Conservation (phyloP, 1,140 invertebrate species). For the Pogonomyrmex californicus region DNA sequence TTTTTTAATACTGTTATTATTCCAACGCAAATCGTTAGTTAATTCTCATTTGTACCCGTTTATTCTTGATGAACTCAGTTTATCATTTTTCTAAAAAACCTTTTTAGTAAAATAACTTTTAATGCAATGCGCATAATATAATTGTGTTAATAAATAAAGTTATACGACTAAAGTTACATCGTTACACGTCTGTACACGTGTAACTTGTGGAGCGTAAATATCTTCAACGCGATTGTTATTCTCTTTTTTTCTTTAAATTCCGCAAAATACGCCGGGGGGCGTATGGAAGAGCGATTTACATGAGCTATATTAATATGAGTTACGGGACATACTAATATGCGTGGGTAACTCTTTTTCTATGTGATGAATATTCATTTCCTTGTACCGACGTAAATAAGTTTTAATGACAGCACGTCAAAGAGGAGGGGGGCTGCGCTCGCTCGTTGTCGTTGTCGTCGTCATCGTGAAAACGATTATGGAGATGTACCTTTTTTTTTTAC, state of each 20-base stretch:
- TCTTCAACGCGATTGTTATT: background rate
- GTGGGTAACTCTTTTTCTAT: constrained; percentile 14
- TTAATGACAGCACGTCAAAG: constrained; percentile 43
- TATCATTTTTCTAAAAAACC: constrained; percentile 4
- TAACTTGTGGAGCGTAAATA: constrained; percentile 39
- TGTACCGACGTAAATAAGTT: constrained; percentile 48
- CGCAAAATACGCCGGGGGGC: background rate
- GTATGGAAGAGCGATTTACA: constrained; percentile 42
- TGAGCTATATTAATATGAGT: constrained; percentile 30
- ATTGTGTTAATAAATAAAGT: constrained; percentile 5
- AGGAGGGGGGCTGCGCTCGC: background rate
- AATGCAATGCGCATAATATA: constrained; percentile 4
- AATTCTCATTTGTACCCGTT: background rate
- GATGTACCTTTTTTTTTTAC: constrained; percentile 38
- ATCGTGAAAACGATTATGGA: constrained; percentile 48
- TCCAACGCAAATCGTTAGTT: background rate
- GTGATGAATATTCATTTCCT: constrained; percentile 49
- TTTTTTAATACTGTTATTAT: background rate
- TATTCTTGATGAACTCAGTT: background rate
- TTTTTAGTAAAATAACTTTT: constrained; percentile 27
- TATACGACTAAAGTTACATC: too few relatives aligned
- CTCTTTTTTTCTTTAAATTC: constrained; percentile 18
- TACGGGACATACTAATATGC: constrained; percentile 24
- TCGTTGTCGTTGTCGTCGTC: background rate
- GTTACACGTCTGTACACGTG: background rate